phyloP scores from a whole-genome alignment of 2,888 invertebrate genomes.

The Stramonita haemastoma region DNA sequence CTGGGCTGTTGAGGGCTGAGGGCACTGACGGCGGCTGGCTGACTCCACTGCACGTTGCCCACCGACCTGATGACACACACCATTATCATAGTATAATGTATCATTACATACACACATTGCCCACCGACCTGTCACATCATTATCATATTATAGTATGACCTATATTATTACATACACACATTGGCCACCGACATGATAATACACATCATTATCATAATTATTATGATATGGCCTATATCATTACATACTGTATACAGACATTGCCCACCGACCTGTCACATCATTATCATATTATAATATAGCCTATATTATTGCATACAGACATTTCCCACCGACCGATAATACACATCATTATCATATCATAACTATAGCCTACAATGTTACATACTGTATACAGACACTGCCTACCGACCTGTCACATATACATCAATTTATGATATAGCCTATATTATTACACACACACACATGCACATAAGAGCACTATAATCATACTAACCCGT shows the following conservation, averaged over 20 bases:
- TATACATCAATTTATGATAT: not conserved
- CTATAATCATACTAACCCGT: not conserved
- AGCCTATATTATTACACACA: not conserved
- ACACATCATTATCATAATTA: no score
- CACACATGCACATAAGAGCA: not conserved
- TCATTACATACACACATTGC: no score
- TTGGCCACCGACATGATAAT: not conserved
- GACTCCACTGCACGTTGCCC: not conserved
- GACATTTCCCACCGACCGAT: not conserved
- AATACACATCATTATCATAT: no score
- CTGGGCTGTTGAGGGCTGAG: not conserved
- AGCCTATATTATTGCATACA: not conserved
- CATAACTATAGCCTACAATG: not conserved
- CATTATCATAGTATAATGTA: no score
- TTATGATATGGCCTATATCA: no score
- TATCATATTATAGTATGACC: not conserved
- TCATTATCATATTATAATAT: not conserved
- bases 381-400: not conserved
- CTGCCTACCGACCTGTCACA: not conserved
- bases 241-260: not conserved
- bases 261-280: not conserved
- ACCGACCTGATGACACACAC: not conserved
- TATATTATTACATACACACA: not conserved
- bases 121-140: not conserved
- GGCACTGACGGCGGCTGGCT: not conserved